Evolutionary conservation across 2,797 vertebrate species (phyloP).

Genomic region (Geotrypetes seraphini): DNA sequence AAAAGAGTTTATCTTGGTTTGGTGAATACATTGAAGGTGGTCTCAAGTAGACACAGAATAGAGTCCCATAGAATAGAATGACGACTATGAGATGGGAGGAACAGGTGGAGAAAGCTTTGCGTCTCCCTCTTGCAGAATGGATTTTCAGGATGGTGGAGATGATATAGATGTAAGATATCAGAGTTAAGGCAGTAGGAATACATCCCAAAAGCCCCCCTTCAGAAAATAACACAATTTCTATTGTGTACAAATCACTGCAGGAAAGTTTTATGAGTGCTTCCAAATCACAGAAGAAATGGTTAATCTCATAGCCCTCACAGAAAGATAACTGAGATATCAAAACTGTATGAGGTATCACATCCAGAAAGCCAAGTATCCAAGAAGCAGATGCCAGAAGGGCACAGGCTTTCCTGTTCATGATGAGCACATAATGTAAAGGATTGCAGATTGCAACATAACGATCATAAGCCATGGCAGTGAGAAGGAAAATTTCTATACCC

Average conservation of each 20-base stretch:
- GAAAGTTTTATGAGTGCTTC: constrained; percentile 17
- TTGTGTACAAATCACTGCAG: constrained; percentile 1
- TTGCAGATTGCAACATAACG: constrained; percentile 13
- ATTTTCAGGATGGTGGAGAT: constrained; percentile 8
- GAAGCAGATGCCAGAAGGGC: neutral
- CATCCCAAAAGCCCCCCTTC: neutral
- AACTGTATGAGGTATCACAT: constrained; percentile 7
- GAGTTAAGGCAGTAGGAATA: neutral
- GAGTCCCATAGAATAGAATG: constrained; percentile 12
- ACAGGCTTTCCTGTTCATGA: constrained; percentile 8
- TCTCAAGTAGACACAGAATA: constrained; percentile 18
- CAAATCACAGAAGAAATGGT: constrained; percentile 17
- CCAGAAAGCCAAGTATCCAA: constrained; percentile 13
- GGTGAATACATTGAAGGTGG: constrained; percentile 7
- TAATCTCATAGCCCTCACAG: constrained; percentile 6
- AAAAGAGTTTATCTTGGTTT: constrained; percentile 11
- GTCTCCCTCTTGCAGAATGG: neutral
- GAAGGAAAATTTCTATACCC: constrained; percentile 14
- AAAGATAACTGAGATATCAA: constrained; percentile 4
- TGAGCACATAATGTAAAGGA: constrained; percentile 3
- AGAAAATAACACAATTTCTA: constrained; percentile 12
- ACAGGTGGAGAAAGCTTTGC: constrained; percentile 4
- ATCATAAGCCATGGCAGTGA: constrained; percentile 19
- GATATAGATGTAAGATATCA: constrained; percentile 11
- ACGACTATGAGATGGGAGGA: constrained; percentile 13